Base-by-base conservation (phyloP, 2,797 vertebrate genomes). In the Kryptopterus vitreolus region DNA sequence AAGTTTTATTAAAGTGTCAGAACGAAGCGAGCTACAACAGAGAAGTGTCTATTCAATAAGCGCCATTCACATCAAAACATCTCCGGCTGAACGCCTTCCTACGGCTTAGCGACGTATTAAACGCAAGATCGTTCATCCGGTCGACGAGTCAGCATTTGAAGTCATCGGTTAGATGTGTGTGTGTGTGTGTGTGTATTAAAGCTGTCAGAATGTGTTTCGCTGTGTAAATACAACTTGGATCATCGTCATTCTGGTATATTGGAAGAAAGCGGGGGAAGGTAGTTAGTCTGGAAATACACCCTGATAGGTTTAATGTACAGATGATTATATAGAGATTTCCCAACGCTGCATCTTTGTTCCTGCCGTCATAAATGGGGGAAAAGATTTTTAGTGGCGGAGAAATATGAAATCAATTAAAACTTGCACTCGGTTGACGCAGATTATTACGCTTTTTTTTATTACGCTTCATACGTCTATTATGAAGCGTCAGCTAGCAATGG, bases 191-290 rank as follows among this genome's bases (percentile, higher is more conserved):
- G 72, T 74, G 55, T 74, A 58, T 59, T 26, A 24, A 38, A 73
- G 70, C 52, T 57, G 70, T 73, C 70, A 57, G 52, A 66, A 62
- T 78, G 69, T 63, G 22, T 74, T 48, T 46, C 48, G 16, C 31
- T 35, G 59, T 29, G 18, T 81, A 74, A 12, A n/a, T 50, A 12
- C 78, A 80, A 57, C 31, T 57, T 55, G 31, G 57, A 55, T 55
- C 55, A 57, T 73, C 13, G 3, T 55, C 6, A 55, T 57, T 35
- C 57, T 73, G 35, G 24, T 8, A 31, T 9, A n/a, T 24, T 18
- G n/a, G 31, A 16, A 38, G 22, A 38, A 16, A 31, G 48, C 55
- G 20, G 5, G 24, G 31, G 20, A 73, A 57, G 31, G 18, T 12
- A 29, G 33, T 71, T n/a, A 50, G 20, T 57, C 20, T 38, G 13